Evolutionary conservation across 2,888 invertebrate species (phyloP), one percentile per base, ranked within the genome.

Genomic region (Papilio demoleus): DNA sequence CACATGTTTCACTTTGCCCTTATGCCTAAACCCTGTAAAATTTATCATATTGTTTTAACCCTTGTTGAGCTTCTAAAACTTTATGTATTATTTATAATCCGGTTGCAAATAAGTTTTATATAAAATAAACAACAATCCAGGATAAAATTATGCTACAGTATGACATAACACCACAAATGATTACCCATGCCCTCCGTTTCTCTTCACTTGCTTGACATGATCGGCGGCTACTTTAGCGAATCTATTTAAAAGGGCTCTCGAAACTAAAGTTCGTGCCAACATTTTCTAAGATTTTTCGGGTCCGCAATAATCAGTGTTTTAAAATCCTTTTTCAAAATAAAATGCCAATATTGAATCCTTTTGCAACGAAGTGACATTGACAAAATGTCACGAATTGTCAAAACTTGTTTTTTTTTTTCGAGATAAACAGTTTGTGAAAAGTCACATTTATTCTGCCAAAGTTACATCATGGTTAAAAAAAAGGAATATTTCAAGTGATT

Each of bases 141-240:
- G 22, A n/a, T n/a, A 14, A 42, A 58, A n/a, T 59, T n/a, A 27
- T 4, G 38, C 38, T 40, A 34, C 12, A 14, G 12, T 56, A 79
- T 90, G 89, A 90, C 88, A 90, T 90, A 90, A 89, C 65, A 63
- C 12, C 47, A 71, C 31, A 17, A 31, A 65, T 64, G 75, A 87
- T 79, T 81, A 92, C 91, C 91, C 92, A 81, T 91, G 90, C 59
- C 90, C 86, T 31, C 85, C 72, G 72, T 90, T 88, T 75, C 91
- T 84, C 78, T 83, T 86, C 3, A 80, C 63, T 78, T 86, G 88
- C 73, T 90, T 88, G 58, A 83, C 63, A 72, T 83, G 87, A 71
- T 80, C 81, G 59, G 85, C 81, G 27, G 76, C 78, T 79, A 85
- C 87, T 76, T 84, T 88, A 2, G 87, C 66, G 45, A 75, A 78